Evolutionary conservation across 1,140 invertebrate genomes (phyloP).

Genomic region (Halesus radiatus): DNA sequence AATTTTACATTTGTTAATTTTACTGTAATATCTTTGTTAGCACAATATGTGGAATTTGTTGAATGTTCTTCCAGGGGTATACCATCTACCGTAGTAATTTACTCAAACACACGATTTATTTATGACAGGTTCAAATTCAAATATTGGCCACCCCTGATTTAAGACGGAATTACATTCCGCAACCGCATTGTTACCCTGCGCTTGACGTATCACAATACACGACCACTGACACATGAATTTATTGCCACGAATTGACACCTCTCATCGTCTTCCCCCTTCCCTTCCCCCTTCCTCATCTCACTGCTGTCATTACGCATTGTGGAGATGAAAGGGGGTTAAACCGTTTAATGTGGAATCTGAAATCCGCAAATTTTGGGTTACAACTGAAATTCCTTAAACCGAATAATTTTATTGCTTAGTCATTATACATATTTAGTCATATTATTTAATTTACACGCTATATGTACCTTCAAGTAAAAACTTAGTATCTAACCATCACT

Average conservation of each 20-base stretch:
- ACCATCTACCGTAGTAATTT: too few species aligned
- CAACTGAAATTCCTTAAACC: background rate
- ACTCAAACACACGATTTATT: too few species aligned
- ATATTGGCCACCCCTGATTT: background rate
- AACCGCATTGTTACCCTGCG: background rate
- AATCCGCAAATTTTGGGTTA: background rate
- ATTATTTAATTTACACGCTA: too few species aligned
- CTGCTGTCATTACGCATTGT: background rate
- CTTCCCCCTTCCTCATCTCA: background rate
- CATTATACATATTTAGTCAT: background rate
- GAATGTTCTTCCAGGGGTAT: too few species aligned
- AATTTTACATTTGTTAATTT: too few species aligned
- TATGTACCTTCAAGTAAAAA: too few species aligned
- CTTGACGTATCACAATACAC: conserved; percentile 32
- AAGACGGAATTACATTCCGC: background rate
- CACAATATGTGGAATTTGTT: too few species aligned
- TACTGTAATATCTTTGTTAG: too few species aligned
- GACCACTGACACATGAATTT: conserved; percentile 48
- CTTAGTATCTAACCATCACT: too few species aligned
- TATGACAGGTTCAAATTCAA: too few species aligned
- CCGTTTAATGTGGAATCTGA: background rate
- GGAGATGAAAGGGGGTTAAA: background rate
- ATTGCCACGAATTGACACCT: conserved; percentile 54
- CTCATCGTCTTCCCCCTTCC: background rate
- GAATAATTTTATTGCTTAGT: background rate